Base-by-base conservation (phyloP, 1,140 invertebrate genomes). In the Leptinotarsa texana region DNA sequence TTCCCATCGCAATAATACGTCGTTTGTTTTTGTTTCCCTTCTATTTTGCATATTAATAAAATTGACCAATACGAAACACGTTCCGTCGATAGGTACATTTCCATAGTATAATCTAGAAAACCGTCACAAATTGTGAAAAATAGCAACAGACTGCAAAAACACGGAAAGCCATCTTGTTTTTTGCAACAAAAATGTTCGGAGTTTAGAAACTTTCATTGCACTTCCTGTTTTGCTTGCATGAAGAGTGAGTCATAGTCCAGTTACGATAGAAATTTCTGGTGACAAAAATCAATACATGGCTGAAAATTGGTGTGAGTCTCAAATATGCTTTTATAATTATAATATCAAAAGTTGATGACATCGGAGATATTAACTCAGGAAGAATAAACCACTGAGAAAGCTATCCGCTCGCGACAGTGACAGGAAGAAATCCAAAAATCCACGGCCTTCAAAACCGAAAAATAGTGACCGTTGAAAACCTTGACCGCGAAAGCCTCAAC, bases 1-100 rank as follows among this genome's bases (percentile, higher is more conserved):
- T 57, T 57, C n/a, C 51, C 51, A n/a, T 57, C 17, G 66, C 66
- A 17, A 47, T 33, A 57, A 57, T 71, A 71, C 6, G 21, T n/a
- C 24, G 33, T 18, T 42, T 33, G 33, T 68, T 68, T 48, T 71
- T 71, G 69, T 71, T 57, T 61, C 17, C 69, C 49, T 71, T n/a
- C 69, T 71, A 71, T 17, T 71, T 71, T 71, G 49, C 69, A 71
- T 71, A 71, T 62, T 71, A 71, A 71, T 71, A 71, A 71, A 71
- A 71, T 22, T 27, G 49, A 33, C 49, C 49, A 47, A 57, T 27
- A 42, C 66, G 13, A 49, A n/a, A 68, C 66, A 42, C 66, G 69
- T 57, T 21, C 57, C 49, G 21, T 22, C 57, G 49, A 47, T 68
- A 69, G n/a, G n/a, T 62, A 17, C 51, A 71, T 71, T 71, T 71